These are phyloP conservation scores for Stichopus chloronotus DNA, from an alignment of 35 echinoderm and acorn worm species.

Conservation along the genomic window DNA sequence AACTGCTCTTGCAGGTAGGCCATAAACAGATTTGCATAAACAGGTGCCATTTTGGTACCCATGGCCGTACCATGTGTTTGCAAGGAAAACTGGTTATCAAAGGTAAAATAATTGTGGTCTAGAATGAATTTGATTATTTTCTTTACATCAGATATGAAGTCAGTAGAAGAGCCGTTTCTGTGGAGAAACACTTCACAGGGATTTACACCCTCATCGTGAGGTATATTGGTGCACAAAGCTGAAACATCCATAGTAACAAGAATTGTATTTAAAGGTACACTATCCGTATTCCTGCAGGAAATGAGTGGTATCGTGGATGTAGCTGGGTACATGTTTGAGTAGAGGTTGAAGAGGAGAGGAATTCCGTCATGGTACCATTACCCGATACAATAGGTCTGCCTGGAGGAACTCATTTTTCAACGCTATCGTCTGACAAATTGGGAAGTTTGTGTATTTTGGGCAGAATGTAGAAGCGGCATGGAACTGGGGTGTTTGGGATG, in stretches of 20 bases:
- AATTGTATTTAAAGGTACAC: not conserved
- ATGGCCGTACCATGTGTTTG: conserved; percentile 19
- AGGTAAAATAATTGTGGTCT: conserved; percentile 34
- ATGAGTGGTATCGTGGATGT: conserved; percentile 11
- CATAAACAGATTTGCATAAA: conserved; percentile 34
- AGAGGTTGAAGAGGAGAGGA: not conserved
- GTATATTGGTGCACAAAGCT: conserved; percentile 36
- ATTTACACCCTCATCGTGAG: not conserved
- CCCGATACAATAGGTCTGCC: not conserved
- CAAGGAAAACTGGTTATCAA: not conserved
- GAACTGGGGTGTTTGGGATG: not conserved
- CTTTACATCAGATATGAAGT: not conserved
- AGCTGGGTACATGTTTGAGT: not conserved
- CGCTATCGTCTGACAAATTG: not conserved
- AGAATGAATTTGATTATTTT: conserved; percentile 20
- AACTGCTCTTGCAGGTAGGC: not conserved
- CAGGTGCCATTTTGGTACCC: conserved; percentile 16
- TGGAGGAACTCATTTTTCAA: not conserved
- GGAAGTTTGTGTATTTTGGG: not conserved
- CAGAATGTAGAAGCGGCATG: not conserved
- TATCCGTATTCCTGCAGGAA: not conserved
- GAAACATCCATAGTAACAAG: conserved; percentile 49
- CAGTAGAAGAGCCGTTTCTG: not conserved
- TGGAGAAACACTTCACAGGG: conserved; percentile 9
- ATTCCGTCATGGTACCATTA: conserved; percentile 7